A percentile compares a stretch with the other conserved stretches of the same genome.
Evolutionary conservation across 2,888 invertebrate species (phyloP).

Genomic region (Choreutis nemorana): DNA sequence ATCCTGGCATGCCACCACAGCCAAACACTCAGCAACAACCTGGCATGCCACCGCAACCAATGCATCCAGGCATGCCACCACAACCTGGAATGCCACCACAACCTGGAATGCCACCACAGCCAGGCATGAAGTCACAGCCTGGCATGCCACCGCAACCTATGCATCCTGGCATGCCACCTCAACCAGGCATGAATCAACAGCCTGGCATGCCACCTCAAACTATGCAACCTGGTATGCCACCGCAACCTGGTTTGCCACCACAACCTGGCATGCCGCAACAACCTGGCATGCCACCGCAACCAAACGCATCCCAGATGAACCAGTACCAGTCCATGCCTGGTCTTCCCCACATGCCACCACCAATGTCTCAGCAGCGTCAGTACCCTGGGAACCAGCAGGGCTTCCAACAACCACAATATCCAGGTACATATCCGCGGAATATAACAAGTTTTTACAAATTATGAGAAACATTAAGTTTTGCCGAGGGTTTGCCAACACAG

Average conservation of each 20-base stretch:
- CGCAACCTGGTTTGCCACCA: constrained; percentile 15
- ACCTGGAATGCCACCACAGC: constrained; percentile 9
- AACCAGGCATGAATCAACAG: constrained; percentile 14
- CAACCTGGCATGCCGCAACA: constrained; percentile 13
- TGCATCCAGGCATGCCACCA: constrained; percentile 10
- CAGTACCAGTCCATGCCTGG: constrained; percentile 31
- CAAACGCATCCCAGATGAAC: constrained; percentile 11
- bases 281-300: constrained; percentile 8
- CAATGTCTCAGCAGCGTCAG: constrained; percentile 33
- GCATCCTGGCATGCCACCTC: constrained; percentile 13
- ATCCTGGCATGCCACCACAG: constrained; percentile 5
- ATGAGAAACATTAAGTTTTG: too few species aligned
- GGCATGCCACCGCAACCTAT: constrained; percentile 17
- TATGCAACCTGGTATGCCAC: constrained; percentile 18
- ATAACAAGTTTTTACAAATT: too few species aligned
- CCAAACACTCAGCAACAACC: too few species aligned
- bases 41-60: constrained; percentile 8
- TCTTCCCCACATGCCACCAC: constrained; percentile 55
- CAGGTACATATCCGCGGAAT: too few species aligned
- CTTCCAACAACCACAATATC: constrained; percentile 27
- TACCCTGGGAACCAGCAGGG: constrained; percentile 23
- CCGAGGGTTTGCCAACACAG: too few species aligned
- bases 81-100: constrained; percentile 7
- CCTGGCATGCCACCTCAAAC: constrained; percentile 12
- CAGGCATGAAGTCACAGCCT: constrained; percentile 9